Evolutionary conservation across 1,140 invertebrate species (phyloP).

Genomic region (Cotesia glomerata): DNA sequence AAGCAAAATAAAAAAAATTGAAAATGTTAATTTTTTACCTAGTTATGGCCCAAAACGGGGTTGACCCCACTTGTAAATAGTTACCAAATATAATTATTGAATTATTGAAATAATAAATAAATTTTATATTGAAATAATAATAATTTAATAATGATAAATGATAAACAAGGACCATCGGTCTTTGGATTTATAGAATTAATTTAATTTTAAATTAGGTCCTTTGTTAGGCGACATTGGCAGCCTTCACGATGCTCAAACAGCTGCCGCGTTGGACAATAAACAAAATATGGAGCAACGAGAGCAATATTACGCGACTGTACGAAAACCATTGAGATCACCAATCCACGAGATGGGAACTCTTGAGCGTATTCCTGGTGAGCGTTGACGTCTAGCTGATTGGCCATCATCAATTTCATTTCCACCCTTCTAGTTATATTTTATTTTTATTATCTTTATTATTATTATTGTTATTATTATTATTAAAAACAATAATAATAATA

Average conservation of each 20-base stretch:
- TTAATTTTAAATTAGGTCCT: slow-evolving; percentile 48
- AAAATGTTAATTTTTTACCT: too few species aligned
- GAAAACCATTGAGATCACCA: slow-evolving; percentile 63
- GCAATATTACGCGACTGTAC: slow-evolving; percentile 66
- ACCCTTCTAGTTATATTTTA: background rate
- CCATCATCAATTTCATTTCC: background rate
- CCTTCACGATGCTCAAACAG: slow-evolving; percentile 60
- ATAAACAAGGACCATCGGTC: background rate
- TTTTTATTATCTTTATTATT: background rate
- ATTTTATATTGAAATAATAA: background rate
- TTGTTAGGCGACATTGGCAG: slow-evolving; percentile 60
- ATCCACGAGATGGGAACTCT: slow-evolving; percentile 61
- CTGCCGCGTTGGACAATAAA: slow-evolving; percentile 65
- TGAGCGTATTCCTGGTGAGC: slow-evolving; percentile 64
- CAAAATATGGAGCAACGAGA: slow-evolving; percentile 66
- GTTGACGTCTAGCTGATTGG: background rate
- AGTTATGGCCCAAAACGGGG: too few species aligned
- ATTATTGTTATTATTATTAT: background rate
- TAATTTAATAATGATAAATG: background rate
- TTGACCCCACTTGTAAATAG: too few species aligned
- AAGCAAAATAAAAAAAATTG: too few species aligned
- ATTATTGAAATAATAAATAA: too few species aligned
- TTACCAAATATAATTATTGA: too few species aligned
- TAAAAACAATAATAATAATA: too few species aligned
- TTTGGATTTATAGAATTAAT: slow-evolving; percentile 21